A percentile compares a stretch with the other conserved stretches of the same genome.
These are phyloP conservation scores for Caenorhabditis elegans DNA, from an alignment of 1,140 invertebrate genomes.

Conservation along the genomic window WBcel235 BX284603.4:5391001-5391500, in stretches of 20 bases:
- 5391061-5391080: neutral
- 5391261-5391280: neutral
- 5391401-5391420: neutral
- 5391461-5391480: too few species aligned
- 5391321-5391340: neutral
- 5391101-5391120: neutral
- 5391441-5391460: too few species aligned
- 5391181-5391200: neutral
- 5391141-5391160: neutral
- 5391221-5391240: conserved; percentile 8
- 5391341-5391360: neutral
- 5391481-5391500: too few species aligned
- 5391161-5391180: neutral
- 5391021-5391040: too few species aligned
- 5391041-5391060: too few species aligned
- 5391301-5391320: neutral
- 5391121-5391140: neutral
- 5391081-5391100: neutral
- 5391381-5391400: neutral
- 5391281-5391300: neutral
- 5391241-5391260: neutral
- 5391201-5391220: neutral
- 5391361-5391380: neutral
- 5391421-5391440: too few species aligned
- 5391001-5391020: too few species aligned